Conservation (phyloP, 1,140 invertebrate genomes). For the Sitobion miscanthi region DNA sequence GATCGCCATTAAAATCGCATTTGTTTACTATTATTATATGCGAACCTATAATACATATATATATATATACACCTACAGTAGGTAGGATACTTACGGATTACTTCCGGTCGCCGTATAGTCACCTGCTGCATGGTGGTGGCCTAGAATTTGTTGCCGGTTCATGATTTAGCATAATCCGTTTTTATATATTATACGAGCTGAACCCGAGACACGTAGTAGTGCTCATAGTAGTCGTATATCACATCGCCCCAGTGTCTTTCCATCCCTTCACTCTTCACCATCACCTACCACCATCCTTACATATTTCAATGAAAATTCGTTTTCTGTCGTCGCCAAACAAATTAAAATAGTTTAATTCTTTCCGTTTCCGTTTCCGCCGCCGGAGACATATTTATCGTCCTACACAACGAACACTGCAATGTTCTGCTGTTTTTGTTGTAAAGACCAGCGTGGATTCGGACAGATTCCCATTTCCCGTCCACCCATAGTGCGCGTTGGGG, state of each 20-base stretch:
- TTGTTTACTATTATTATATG: not conserved
- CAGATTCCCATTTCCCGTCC: not conserved
- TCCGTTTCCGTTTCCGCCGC: not conserved
- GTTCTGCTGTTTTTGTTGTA: not conserved
- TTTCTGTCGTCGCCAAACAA: not conserved
- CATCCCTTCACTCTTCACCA: not conserved
- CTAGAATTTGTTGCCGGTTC: not conserved
- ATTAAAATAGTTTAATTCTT: conserved; percentile 17
- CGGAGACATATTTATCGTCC: not conserved
- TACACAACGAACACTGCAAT: not conserved
- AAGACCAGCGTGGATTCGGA: not conserved
- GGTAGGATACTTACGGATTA: not conserved
- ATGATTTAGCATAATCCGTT: conserved; percentile 6
- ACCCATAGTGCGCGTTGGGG: not conserved
- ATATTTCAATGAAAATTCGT: not conserved
- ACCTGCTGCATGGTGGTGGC: not conserved
- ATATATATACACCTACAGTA: no score
- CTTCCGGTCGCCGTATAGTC: not conserved
- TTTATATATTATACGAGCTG: conserved; percentile 5
- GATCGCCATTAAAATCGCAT: not conserved
- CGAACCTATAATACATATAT: not conserved
- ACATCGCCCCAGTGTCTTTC: not conserved
- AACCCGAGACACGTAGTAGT: not conserved
- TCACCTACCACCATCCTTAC: not conserved
- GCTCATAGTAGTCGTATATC: not conserved